phyloP scores from a whole-genome alignment of 2,113 vertebrate genomes.

The Bungarus multicinctus region DNA sequence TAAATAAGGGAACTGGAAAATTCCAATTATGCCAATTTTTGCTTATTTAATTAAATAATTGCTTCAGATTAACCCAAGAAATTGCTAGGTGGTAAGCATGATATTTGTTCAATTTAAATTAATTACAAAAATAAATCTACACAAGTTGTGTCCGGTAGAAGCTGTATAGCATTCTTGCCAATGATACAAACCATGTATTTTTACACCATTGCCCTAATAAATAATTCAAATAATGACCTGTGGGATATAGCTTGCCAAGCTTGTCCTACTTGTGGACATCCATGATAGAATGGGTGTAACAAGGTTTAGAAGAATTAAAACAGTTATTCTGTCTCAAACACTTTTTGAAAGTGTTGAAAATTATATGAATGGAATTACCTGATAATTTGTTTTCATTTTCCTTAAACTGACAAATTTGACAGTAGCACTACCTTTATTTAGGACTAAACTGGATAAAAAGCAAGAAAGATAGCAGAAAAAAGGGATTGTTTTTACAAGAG shows the following conservation, averaged over 20 bases:
- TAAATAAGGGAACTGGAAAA: background rate
- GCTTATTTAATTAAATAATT: background rate
- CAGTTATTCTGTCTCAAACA: background rate
- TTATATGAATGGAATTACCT: background rate
- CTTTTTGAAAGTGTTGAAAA: background rate
- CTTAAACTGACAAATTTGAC: background rate
- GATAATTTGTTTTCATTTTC: background rate
- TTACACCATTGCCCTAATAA: background rate
- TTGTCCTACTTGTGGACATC: background rate
- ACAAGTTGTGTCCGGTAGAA: background rate
- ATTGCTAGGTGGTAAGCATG: background rate
- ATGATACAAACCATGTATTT: background rate
- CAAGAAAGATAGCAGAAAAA: background rate
- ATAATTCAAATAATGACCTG: background rate
- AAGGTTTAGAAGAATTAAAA: background rate
- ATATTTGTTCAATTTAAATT: background rate
- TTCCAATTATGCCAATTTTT: background rate
- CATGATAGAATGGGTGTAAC: background rate
- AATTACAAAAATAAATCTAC: background rate
- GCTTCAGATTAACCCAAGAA: background rate
- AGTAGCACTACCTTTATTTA: background rate
- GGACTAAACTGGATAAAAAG: background rate
- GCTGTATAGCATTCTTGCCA: background rate
- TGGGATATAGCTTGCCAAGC: background rate
- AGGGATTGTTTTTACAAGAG: background rate